These are phyloP conservation scores for Austrolebias charrua DNA, from an alignment of 2,797 vertebrate genomes.

Conservation along the genomic window DNA sequence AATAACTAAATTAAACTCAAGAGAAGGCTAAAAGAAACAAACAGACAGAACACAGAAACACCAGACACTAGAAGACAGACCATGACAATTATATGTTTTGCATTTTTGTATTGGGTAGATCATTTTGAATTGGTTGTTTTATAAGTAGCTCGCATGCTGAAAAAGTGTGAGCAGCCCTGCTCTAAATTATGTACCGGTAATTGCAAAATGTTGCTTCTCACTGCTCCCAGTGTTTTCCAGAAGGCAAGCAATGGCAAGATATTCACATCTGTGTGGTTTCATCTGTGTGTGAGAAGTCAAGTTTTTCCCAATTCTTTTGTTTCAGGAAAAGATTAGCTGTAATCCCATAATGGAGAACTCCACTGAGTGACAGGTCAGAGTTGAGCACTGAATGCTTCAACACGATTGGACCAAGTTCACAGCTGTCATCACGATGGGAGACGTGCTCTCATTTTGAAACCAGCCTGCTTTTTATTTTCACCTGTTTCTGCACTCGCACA, in stretches of 20 bases:
- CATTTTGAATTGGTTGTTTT: too few relatives aligned
- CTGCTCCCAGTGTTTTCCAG: conserved; percentile 53
- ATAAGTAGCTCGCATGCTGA: too few relatives aligned
- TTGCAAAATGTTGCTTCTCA: conserved; percentile 41
- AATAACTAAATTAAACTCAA: too few relatives aligned
- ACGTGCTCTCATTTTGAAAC: conserved; percentile 62
- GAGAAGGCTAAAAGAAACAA: too few relatives aligned
- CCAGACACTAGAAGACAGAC: too few relatives aligned
- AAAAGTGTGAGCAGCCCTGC: too few relatives aligned
- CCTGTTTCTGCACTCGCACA: conserved; percentile 32
- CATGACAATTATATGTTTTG: too few relatives aligned
- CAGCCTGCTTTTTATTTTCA: conserved; percentile 37
- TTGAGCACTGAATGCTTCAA: conserved; percentile 65
- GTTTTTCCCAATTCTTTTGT: conserved; percentile 60
- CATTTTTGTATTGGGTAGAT: too few relatives aligned
- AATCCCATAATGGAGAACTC: conserved; percentile 72
- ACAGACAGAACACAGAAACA: too few relatives aligned
- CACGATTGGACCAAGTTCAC: conserved; percentile 63
- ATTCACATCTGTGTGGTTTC: conserved; percentile 7
- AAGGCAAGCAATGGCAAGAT: conserved; percentile 32
- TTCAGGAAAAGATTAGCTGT: conserved; percentile 73
- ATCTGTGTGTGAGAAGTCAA: conserved; percentile 41
- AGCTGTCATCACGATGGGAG: conserved; percentile 68
- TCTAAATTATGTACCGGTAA: conserved; percentile 59
- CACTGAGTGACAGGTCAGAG: conserved; percentile 62